Percentiles rank a stretch among this genome's conserved stretches.
phyloP scores from a whole-genome alignment of 30 jellyfish, hydroid and myxozoan species.

The Euphysa ruthae region DNA sequence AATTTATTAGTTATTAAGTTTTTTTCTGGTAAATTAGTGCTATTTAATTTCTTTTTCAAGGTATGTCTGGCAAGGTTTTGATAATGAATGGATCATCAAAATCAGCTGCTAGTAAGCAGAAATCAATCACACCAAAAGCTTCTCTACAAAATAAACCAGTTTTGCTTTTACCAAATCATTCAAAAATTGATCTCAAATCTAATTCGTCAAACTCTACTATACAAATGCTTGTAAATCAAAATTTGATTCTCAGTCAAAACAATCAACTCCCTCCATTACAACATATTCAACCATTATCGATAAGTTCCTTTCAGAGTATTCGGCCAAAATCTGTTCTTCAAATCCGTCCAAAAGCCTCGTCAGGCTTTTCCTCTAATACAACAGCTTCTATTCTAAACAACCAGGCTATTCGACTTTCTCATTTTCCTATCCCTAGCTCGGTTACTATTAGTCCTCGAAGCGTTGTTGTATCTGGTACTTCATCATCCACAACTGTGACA shows the following conservation, averaged over 20 bases:
- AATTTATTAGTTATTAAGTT: no score
- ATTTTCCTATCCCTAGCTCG: conserved; percentile 16
- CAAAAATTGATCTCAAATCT: neutral
- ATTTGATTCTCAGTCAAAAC: neutral
- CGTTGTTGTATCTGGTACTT: neutral
- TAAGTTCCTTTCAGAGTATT: conserved; percentile 11
- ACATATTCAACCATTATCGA: conserved; percentile 14
- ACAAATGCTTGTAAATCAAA: neutral
- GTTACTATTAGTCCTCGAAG: conserved; percentile 3
- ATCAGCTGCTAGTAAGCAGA: no score
- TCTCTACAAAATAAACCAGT: neutral
- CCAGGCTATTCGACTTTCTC: conserved; percentile 19
- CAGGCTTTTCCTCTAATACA: no score
- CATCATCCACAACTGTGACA: neutral
- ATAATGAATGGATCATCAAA: conserved; percentile 11
- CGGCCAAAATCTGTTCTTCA: conserved; percentile 21
- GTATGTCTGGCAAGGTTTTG: conserved; percentile 38
- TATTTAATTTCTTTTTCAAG: no score
- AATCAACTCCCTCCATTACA: conserved; percentile 1
- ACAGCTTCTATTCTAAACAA: neutral
- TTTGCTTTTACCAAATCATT: neutral
- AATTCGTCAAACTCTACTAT: neutral
- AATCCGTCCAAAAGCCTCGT: conserved; percentile 1
- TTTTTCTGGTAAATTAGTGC: no score
- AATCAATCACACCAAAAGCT: no score